phyloP scores from a whole-genome alignment of 2,113 vertebrate genomes.

The Parus major region DNA sequence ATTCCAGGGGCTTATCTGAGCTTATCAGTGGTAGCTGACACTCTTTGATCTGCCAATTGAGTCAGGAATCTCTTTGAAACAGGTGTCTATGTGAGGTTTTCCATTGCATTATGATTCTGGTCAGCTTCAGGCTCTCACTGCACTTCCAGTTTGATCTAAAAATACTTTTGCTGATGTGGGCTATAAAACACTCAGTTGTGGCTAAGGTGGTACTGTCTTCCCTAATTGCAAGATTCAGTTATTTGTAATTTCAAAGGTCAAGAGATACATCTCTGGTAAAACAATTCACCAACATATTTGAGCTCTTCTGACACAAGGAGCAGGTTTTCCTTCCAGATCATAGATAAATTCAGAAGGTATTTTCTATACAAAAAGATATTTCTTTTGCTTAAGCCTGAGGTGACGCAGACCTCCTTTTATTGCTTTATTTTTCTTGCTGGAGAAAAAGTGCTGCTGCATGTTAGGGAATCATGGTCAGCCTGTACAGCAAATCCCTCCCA shows the following conservation, averaged over 20 bases:
- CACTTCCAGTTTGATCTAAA: conserved; percentile 18
- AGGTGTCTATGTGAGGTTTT: conserved; percentile 22
- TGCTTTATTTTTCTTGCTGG: background rate
- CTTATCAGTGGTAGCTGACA: background rate
- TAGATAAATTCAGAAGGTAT: background rate
- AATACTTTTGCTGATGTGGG: conserved; percentile 5
- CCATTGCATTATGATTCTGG: conserved; percentile 21
- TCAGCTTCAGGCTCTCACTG: background rate
- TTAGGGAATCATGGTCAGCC: background rate
- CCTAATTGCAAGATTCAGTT: background rate
- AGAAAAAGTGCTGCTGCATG: background rate
- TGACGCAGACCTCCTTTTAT: background rate
- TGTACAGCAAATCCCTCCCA: background rate
- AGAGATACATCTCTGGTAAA: background rate
- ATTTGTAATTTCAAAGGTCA: background rate
- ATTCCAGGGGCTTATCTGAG: conserved; percentile 31
- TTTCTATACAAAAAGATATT: background rate
- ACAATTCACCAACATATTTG: background rate
- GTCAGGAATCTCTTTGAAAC: background rate
- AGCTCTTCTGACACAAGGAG: background rate
- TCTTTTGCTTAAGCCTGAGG: background rate
- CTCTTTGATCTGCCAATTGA: conserved; percentile 3
- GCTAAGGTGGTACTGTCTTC: background rate
- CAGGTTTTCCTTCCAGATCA: background rate
- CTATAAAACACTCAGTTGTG: background rate